These are phyloP conservation scores for Notamacropus eugenii DNA, from an alignment of 2,797 vertebrate genomes.

Conservation along the genomic window DNA sequence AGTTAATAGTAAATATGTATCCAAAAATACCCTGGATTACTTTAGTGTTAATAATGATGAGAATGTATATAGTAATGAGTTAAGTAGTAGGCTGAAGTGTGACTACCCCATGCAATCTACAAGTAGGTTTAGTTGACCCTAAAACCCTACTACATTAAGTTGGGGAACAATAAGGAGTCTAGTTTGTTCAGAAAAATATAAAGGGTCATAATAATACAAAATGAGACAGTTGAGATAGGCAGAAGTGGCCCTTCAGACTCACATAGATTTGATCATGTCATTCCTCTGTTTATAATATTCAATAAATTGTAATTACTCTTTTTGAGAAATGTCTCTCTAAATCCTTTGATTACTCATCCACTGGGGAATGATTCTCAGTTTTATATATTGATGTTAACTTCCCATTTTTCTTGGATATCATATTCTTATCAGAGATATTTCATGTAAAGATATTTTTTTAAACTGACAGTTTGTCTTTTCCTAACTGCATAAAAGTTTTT, in stretches of 20 bases:
- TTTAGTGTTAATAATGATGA: not conserved
- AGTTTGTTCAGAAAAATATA: not conserved
- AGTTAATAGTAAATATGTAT: not conserved
- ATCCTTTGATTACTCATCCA: not conserved
- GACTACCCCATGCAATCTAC: not conserved
- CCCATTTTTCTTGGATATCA: not conserved
- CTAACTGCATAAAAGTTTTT: not conserved
- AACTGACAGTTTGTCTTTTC: not conserved
- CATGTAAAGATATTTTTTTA: not conserved
- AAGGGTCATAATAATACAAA: not conserved
- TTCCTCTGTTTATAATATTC: not conserved
- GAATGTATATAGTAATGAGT: not conserved
- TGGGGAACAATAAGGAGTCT: not conserved
- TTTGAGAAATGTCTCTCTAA: not conserved
- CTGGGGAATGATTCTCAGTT: not conserved
- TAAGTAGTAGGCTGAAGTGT: not conserved
- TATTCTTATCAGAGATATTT: not conserved
- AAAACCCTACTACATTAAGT: not conserved
- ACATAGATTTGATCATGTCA: not conserved
- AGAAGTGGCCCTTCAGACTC: not conserved
- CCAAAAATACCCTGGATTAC: not conserved
- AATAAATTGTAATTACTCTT: not conserved
- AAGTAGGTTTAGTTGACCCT: not conserved
- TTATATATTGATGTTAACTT: not conserved
- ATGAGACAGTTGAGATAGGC: not conserved